These are phyloP conservation scores for Bombyx mandarina DNA, from an alignment of 1,140 invertebrate species.

Conservation along the genomic window DNA sequence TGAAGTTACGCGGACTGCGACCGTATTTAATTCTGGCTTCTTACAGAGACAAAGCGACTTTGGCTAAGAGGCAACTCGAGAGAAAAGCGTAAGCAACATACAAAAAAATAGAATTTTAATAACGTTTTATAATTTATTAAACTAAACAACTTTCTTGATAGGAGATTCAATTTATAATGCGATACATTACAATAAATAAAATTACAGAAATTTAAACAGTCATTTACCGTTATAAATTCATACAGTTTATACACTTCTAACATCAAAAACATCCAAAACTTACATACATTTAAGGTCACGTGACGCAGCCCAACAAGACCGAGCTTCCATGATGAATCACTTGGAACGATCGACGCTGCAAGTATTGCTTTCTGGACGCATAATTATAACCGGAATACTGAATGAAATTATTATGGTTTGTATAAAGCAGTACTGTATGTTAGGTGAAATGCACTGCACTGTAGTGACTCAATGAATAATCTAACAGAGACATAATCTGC, in stretches of 20 bases:
- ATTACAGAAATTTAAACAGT: no score
- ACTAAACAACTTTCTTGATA: no score
- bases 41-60: slow-evolving; percentile 23
- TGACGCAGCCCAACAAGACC: no score
- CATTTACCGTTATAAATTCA: no score
- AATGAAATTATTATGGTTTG: slow-evolving; percentile 51
- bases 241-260: no score
- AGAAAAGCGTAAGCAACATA: slow-evolving; percentile 31
- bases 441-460: neutral
- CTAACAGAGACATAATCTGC: no score
- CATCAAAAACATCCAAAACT: no score
- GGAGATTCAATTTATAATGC: no score
- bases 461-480: neutral
- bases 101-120: neutral
- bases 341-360: slow-evolving; percentile 46
- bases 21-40: slow-evolving; percentile 48
- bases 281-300: no score
- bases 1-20: slow-evolving; percentile 42
- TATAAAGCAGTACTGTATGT: slow-evolving; percentile 2
- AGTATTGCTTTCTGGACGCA: slow-evolving; percentile 49
- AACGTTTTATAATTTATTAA: no score
- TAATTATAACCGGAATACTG: slow-evolving; percentile 54
- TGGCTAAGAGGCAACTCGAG: slow-evolving; percentile 28
- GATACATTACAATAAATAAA: no score
- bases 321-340: slow-evolving; percentile 1